phyloP scores from a whole-genome alignment of 2,113 vertebrate genomes.

The Sinocyclocheilus rhinocerous region DNA sequence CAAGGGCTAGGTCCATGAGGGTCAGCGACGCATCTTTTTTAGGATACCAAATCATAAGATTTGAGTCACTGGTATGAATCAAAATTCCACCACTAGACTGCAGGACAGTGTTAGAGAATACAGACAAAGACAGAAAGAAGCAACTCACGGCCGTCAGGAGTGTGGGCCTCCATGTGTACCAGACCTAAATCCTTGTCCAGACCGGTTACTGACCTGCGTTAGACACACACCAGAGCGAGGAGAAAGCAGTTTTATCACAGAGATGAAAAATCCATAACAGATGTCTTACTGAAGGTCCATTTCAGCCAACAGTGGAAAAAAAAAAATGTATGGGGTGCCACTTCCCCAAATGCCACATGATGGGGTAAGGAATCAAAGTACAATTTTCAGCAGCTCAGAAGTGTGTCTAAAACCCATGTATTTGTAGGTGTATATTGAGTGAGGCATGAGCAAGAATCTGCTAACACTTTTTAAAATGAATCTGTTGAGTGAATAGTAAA shows the following conservation, averaged over 20 bases:
- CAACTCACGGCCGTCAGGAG: constrained; percentile 90
- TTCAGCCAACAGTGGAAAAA: constrained; percentile 42
- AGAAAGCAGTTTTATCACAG: constrained; percentile 35
- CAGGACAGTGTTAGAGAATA: not conserved
- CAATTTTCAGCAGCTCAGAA: constrained; percentile 35
- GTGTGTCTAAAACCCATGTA: not conserved
- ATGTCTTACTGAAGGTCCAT: constrained; percentile 50
- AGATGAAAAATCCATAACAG: constrained; percentile 35
- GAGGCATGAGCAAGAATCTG: not conserved
- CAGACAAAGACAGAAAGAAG: not conserved
- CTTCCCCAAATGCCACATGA: constrained; percentile 46
- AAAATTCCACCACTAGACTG: not conserved
- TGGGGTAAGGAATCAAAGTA: constrained; percentile 38
- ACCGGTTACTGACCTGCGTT: constrained; percentile 84
- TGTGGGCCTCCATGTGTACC: constrained; percentile 94
- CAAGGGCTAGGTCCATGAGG: no score
- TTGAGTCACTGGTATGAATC: not conserved
- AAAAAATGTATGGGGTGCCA: constrained; percentile 34
- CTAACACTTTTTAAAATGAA: not conserved
- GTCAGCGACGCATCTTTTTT: no score
- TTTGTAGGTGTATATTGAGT: not conserved
- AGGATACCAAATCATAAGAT: not conserved
- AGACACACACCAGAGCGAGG: constrained; percentile 45
- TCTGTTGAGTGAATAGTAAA: not conserved
- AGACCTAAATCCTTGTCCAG: constrained; percentile 94